Base-by-base conservation (phyloP, 2,113 vertebrate species). In the Scophthalmus maximus region DNA sequence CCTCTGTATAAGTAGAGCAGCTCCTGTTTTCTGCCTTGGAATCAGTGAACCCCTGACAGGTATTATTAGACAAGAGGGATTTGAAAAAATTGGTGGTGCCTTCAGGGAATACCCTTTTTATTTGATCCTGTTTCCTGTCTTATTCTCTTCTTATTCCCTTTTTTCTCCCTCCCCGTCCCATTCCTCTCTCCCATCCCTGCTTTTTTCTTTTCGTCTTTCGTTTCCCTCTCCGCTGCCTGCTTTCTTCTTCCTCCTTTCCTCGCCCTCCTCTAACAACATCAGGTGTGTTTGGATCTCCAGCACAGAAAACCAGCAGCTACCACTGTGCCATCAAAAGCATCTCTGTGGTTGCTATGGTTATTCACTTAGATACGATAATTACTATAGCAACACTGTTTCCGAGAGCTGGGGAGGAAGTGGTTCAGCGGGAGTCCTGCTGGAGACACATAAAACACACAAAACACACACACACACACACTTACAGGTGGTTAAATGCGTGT, bases 361-460 rank as follows among this genome's bases (percentile, higher is more conserved):
- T 80, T 80, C 73, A 59, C 81, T 81, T 75, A 50, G 79, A 83
- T 66, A 79, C 73, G n/a, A n/a, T n/a, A 59, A 81, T 83, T 67
- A 71, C 88, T 73, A 83, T 86, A 76, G 88, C 81, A 83, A 89
- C 86, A 8, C 53, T 18, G 73, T 74, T 66, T 82, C 62, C 2
- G 63, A 49, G 34, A 18, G 73, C 59, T 1, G 5, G 32, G 61
- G 60, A 82, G 77, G 78, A 81, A 23, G 76, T 64, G 69, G 57
- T 79, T 79, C 79, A 66, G 75, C 42, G 3, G 63, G 76, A 75
- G 50, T 52, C 49, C 81, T 80, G 72, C 72, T 78, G 69, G 71
- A 79, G 55, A 68, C 20, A 10, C 61, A 56, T 17, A 25, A 12
- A 10, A 51, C 12, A 25, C 30, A 10, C 2, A 3, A 1, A 32